phyloP scores from a whole-genome alignment of 2,888 invertebrate genomes.

The Taenaris catops region DNA sequence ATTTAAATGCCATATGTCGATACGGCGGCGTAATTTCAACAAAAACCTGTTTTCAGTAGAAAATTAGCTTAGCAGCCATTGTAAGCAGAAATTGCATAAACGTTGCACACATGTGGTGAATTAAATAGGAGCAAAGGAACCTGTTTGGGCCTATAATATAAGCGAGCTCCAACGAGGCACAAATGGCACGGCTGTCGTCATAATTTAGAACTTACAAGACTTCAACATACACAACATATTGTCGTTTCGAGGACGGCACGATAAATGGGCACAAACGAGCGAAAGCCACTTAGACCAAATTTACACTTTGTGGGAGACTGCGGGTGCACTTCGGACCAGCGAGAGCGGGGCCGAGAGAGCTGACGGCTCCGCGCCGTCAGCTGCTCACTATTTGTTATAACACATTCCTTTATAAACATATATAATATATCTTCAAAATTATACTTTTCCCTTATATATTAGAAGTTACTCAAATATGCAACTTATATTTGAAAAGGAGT shows the following conservation, averaged over 20 bases:
- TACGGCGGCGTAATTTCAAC: slow-evolving; percentile 32
- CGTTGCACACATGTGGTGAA: slow-evolving; percentile 61
- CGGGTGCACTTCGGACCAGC: slow-evolving; percentile 41
- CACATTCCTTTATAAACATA: neutral
- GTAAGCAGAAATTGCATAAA: slow-evolving; percentile 68
- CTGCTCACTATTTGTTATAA: slow-evolving; percentile 39
- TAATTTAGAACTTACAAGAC: slow-evolving; percentile 65
- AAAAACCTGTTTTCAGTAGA: slow-evolving; percentile 38
- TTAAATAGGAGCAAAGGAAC: slow-evolving; percentile 71
- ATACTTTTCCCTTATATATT: slow-evolving; percentile 1
- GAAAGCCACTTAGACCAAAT: slow-evolving; percentile 76
- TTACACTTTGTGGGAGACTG: slow-evolving; percentile 77
- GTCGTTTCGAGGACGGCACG: slow-evolving; percentile 45
- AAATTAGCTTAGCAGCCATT: slow-evolving; percentile 48
- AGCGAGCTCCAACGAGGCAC: slow-evolving; percentile 52
- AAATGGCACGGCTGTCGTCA: slow-evolving; percentile 59
- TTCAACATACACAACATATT: slow-evolving; percentile 58
- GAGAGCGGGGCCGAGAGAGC: slow-evolving; percentile 36
- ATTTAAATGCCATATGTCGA: slow-evolving; percentile 34
- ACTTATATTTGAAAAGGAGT: too few species aligned
- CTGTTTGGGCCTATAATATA: slow-evolving; percentile 59
- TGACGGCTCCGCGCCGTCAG: slow-evolving; percentile 48
- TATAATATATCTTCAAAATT: slow-evolving; percentile 1
- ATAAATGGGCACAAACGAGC: slow-evolving; percentile 72
- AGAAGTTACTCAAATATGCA: slow-evolving; percentile 1